Evolutionary conservation across 2,888 invertebrate species (phyloP), one percentile per base, ranked within the genome.

Genomic region (Drosophila buzzatii): DNA sequence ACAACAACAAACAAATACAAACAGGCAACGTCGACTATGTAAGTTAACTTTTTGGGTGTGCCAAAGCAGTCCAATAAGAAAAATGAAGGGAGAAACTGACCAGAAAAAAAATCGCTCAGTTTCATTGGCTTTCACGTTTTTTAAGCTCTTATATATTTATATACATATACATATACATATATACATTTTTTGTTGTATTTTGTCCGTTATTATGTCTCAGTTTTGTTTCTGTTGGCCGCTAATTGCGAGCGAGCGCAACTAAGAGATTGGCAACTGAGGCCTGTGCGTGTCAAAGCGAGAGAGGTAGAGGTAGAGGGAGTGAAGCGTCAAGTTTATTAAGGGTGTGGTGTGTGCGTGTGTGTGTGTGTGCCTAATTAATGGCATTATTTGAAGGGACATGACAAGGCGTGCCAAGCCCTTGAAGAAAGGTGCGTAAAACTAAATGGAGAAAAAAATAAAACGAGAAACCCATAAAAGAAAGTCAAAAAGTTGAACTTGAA

Each of bases 301-400:
- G 16, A 14, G 33, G 0, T 2, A 52, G 53, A 7, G 18, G 0
- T 8, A 37, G 51, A 3, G 18, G 18, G 31, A 12, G 6, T 6
- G 49, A 18, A 18, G 14, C 33, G 12, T 60, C 14, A 45, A 58
- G 63, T 53, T 51, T 75, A 67, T 74, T 79, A 74, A 74, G 75
- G 77, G 77, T 71, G 77, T 77, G 77, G 70, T 74, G 76, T 51
- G 49, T 33, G 59, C 55, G 60, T 57, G 52, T 67, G 71, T 67
- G 76, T 73, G 67, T 69, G 70, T 78, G 75, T 76, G 70, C 71
- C 89, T 85, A 85, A 86, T 84, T 85, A 87, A 87, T 87, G 82
- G 76, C 82, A 87, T 87, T 85, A 85, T 86, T 85, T 89, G 83
- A 85, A 85, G 78, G 68, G 44, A 63, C 73, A 59, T 58, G 57